These are phyloP conservation scores for Istiophorus platypterus DNA, from an alignment of 2,113 vertebrate genomes.

Conservation along the genomic window DNA sequence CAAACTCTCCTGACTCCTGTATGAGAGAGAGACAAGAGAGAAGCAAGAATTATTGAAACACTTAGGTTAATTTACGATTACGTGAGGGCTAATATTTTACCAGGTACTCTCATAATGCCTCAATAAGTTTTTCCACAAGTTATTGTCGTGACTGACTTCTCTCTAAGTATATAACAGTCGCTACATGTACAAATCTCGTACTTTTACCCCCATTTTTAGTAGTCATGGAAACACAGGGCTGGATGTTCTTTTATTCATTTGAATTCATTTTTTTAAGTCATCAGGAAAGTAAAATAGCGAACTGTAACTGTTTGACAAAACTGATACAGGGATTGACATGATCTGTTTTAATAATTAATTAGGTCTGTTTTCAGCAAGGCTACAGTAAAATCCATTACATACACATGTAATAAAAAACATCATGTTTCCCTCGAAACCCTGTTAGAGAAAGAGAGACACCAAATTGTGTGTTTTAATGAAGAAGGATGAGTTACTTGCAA, in stretches of 20 bases:
- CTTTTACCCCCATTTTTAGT: neutral
- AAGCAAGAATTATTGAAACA: neutral
- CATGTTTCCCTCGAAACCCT: neutral
- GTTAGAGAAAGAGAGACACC: neutral
- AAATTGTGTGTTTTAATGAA: neutral
- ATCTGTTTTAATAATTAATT: too few relatives aligned
- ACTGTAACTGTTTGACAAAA: too few relatives aligned
- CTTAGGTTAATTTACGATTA: too few relatives aligned
- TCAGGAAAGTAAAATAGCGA: too few relatives aligned
- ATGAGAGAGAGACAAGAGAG: neutral
- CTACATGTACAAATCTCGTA: neutral
- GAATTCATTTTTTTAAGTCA: too few relatives aligned
- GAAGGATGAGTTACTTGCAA: neutral
- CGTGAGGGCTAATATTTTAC: too few relatives aligned
- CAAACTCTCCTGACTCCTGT: conserved; percentile 84
- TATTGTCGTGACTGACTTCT: neutral
- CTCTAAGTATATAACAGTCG: neutral
- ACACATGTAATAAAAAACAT: neutral
- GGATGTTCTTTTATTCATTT: neutral
- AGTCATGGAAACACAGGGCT: neutral
- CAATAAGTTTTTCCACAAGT: neutral
- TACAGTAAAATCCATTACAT: neutral
- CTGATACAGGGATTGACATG: too few relatives aligned
- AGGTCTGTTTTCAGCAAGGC: neutral
- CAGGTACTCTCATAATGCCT: neutral